A percentile compares a stretch with the other conserved stretches of the same genome.
phyloP scores from a whole-genome alignment of 2,888 invertebrate genomes.

The Aleiodes alternator region DNA sequence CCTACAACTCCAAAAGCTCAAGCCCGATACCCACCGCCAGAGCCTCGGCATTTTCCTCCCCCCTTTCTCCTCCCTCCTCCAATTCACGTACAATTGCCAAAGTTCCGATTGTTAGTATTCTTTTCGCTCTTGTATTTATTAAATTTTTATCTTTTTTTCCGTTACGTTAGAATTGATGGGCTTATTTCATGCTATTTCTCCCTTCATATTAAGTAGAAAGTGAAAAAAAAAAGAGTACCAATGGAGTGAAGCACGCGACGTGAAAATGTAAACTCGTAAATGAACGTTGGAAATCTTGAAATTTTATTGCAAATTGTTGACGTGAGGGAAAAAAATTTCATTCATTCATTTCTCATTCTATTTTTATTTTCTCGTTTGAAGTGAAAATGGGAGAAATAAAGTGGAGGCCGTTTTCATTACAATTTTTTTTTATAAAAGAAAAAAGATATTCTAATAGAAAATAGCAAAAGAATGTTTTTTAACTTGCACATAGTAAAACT shows the following conservation, averaged over 20 bases:
- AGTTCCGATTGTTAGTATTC: slow-evolving; percentile 5
- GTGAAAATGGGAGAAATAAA: too few relatives aligned
- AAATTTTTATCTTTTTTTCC: background rate
- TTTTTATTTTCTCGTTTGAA: background rate
- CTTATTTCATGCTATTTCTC: slow-evolving; percentile 15
- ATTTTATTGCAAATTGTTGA: slow-evolving; percentile 22
- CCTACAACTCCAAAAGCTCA: slow-evolving; percentile 13
- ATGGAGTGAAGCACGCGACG: slow-evolving; percentile 17
- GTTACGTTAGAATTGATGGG: background rate
- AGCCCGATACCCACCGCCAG: background rate
- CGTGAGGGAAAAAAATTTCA: slow-evolving; percentile 19
- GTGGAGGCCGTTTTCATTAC: too few relatives aligned
- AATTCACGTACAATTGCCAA: background rate
- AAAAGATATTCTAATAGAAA: slow-evolving; percentile 4
- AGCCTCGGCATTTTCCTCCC: too few relatives aligned
- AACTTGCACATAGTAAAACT: background rate
- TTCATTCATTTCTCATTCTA: slow-evolving; percentile 10
- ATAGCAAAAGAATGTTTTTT: background rate
- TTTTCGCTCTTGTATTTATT: slow-evolving; percentile 15
- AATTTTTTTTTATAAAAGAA: background rate
- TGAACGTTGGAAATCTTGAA: background rate
- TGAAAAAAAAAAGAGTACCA: background rate
- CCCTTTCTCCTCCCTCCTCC: too few relatives aligned
- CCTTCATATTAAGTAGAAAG: slow-evolving; percentile 2
- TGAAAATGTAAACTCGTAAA: background rate